Conservation (phyloP, 2,888 invertebrate genomes). For the Polydrusus pterygomalis region DNA sequence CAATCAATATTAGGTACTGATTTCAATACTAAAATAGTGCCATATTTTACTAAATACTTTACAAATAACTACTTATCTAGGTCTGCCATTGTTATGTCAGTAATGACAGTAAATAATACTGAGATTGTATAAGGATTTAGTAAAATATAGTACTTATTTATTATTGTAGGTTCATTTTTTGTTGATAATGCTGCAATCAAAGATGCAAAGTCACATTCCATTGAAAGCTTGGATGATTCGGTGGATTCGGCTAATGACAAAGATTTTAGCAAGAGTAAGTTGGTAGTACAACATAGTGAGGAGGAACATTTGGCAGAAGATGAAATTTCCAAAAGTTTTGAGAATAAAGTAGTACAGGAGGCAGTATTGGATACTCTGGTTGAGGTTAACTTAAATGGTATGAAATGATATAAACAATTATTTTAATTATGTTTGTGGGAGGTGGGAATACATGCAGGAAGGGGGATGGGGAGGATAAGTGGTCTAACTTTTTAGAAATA, state of each 20-base stretch:
- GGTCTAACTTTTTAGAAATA: no score
- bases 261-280: conserved; percentile 77
- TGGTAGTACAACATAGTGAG: conserved; percentile 76
- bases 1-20: no score
- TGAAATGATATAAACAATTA: not conserved
- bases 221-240: conserved; percentile 75
- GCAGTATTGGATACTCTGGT: conserved; percentile 31
- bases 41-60: no score
- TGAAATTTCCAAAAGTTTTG: conserved; percentile 21
- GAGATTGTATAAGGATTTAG: no score
- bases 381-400: conserved; percentile 40
- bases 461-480: no score
- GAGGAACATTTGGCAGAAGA: conserved; percentile 59
- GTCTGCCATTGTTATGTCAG: no score
- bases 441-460: no score
- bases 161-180: conserved; percentile 74
- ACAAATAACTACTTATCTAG: no score
- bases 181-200: conserved; percentile 59
- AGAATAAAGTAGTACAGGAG: conserved; percentile 42
- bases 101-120: no score
- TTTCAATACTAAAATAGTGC: no score
- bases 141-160: no score
- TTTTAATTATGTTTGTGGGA: no score
- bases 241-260: conserved; percentile 74
- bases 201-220: conserved; percentile 66